Percentiles rank a stretch among this genome's conserved stretches.
Conservation (phyloP, 2,888 invertebrate species). For the Rhogogaster chlorosoma region DNA sequence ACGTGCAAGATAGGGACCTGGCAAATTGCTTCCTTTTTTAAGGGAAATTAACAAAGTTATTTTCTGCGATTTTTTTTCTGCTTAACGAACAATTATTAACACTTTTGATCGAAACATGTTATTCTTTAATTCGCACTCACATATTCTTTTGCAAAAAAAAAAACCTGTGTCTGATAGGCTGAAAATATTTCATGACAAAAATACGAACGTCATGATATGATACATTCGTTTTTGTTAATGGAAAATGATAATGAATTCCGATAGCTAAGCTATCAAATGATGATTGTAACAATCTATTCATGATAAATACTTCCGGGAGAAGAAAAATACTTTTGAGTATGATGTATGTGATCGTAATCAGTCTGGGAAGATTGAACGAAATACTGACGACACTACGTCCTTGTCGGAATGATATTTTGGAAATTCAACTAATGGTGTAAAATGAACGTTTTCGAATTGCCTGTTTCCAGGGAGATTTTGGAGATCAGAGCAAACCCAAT, state of each 20-base stretch:
- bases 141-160: too few species aligned
- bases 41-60: not conserved
- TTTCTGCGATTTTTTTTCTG: not conserved
- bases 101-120: too few species aligned
- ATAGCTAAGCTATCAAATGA: not conserved
- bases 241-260: not conserved
- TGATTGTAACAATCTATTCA: conserved; percentile 57
- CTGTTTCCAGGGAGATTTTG: conserved; percentile 79
- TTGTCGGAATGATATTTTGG: not conserved
- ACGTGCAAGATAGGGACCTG: not conserved
- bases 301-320: not conserved
- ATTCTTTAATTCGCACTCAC: too few species aligned
- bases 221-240: not conserved
- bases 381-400: not conserved
- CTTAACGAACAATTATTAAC: too few species aligned
- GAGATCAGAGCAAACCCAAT: conserved; percentile 79
- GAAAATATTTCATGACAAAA: not conserved
- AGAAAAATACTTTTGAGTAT: conserved; percentile 37
- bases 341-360: conserved; percentile 40
- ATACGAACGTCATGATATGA: not conserved
- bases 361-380: not conserved
- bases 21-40: not conserved
- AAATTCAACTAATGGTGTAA: not conserved
- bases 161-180: too few species aligned
- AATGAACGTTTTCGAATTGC: not conserved